A percentile compares a stretch with the other conserved stretches of the same genome.
Evolutionary conservation across 2,888 invertebrate species (phyloP).

Genomic region (Acanthoscelides obtectus): DNA sequence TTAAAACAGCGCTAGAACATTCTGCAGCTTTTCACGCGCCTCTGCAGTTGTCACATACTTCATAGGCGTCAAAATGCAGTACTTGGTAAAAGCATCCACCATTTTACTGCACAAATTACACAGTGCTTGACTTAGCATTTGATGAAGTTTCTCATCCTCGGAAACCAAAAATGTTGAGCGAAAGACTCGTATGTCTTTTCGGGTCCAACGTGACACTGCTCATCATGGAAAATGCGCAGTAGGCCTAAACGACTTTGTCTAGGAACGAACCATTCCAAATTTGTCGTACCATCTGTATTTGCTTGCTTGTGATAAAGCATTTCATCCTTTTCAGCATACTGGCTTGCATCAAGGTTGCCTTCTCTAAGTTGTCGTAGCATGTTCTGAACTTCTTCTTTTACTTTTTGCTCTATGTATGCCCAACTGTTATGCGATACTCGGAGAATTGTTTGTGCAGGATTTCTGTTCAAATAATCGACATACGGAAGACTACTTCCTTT

Average conservation of each 20-base stretch:
- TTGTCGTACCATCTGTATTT: conserved; percentile 15
- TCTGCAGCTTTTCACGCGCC: conserved; percentile 12
- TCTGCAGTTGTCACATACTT: conserved; percentile 17
- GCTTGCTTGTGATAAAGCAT: conserved; percentile 18
- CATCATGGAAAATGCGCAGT: conserved; percentile 28
- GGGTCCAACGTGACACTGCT: conserved; percentile 24
- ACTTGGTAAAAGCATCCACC: conserved; percentile 7
- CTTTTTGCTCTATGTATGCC: conserved; percentile 23
- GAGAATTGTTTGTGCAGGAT: conserved; percentile 8
- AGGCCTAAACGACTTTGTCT: conserved; percentile 23
- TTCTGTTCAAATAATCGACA: conserved; percentile 19
- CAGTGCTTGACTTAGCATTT: conserved; percentile 29
- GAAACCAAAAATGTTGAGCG: conserved; percentile 28
- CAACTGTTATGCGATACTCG: conserved; percentile 15
- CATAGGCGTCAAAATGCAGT: conserved; percentile 9
- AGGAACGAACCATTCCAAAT: conserved; percentile 21
- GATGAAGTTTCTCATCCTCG: conserved; percentile 24
- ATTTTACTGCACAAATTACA: conserved; percentile 26
- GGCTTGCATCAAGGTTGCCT: conserved; percentile 24
- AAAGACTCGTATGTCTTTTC: conserved; percentile 27
- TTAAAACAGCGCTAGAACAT: conserved; percentile 19
- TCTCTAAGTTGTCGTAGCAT: conserved; percentile 9
- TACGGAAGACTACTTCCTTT: conserved; percentile 17
- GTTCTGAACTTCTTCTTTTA: conserved; percentile 15
- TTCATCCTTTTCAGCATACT: conserved; percentile 23